These are phyloP conservation scores for Hoplias malabaricus DNA, from an alignment of 2,113 vertebrate species.

Conservation along the genomic window DNA sequence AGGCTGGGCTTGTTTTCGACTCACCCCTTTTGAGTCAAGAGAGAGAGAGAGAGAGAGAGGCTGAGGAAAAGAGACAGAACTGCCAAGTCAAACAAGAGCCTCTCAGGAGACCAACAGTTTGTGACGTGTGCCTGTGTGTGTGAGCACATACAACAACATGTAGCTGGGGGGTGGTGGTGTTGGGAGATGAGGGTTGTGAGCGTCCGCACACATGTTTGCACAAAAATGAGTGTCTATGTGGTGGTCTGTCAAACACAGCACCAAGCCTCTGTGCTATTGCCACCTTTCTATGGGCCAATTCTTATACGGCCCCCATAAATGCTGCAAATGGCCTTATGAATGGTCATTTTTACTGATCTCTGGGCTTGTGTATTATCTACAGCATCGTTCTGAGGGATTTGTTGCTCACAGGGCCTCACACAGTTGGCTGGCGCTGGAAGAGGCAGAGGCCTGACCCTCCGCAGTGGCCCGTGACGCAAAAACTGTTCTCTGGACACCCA, in stretches of 20 bases:
- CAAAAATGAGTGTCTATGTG: not conserved
- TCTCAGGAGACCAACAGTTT: conserved; percentile 14
- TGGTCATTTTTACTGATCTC: conserved; percentile 22
- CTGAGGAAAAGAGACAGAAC: not conserved
- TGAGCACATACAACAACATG: not conserved
- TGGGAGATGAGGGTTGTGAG: too few species aligned
- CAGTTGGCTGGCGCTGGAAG: conserved; percentile 13
- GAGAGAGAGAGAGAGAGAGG: conserved; percentile 4
- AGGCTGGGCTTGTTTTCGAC: not conserved
- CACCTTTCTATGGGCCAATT: not conserved
- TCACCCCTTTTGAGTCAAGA: not conserved
- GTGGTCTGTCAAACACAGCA: not conserved
- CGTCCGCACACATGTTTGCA: not conserved
- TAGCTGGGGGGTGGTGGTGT: not conserved
- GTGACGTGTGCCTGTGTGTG: not conserved
- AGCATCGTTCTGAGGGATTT: not conserved
- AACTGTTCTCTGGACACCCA: conserved; percentile 25
- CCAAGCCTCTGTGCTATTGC: not conserved
- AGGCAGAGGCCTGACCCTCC: conserved; percentile 1
- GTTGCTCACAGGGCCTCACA: conserved; percentile 17
- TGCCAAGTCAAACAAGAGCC: conserved; percentile 31
- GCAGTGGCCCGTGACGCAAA: conserved; percentile 23
- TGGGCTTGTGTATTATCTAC: conserved; percentile 6
- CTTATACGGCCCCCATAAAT: conserved; percentile 15
- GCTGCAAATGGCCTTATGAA: not conserved